Base-by-base conservation (phyloP, 1,140 invertebrate genomes). In the Onthophagus taurus region DNA sequence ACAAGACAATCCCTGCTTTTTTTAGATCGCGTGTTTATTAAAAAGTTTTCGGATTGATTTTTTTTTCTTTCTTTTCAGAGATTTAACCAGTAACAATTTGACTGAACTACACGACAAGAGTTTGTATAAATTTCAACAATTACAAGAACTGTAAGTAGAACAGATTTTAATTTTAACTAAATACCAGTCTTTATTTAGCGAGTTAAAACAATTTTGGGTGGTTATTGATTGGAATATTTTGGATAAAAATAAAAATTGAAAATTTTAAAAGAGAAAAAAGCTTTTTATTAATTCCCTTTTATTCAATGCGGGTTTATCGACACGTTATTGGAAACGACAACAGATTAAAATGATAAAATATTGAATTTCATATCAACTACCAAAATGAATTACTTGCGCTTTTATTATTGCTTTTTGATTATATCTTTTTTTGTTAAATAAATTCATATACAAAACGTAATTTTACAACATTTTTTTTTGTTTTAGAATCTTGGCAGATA, bases 81-180 rank as follows among this genome's bases (percentile, higher is more conserved):
- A 37, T 8, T 7, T 37, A 12, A 37, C 35, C 2, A 37, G 35
- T 16, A 37, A 37, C n/a, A 37, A 37, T 6, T 9, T 37, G 20
- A 37, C 35, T 14, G 35, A 37, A 13, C 14, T 37, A 37, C 18
- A 37, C 8, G 35, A 23, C 11, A 21, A 12, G 14, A 37, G 35
- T 23, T 19, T 37, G n/a, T 21, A 21, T 23, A 11, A 21, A 11
- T 37, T 37, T 37, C 35, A 13, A 21, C 17, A 37, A 37, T 13
- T 37, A 12, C 12, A 11, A n/a, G 35, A 37, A 11, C 35, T 37
- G 35, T 37, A 37, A 37, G 35, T 37, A 37, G 24, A 7, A 26
- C 24, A 26, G 24, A 26, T 26, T 26, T 26, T 26, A 26, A 26
- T n/a, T 7, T 7, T 7, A 26, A 26, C n/a, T n/a, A 26, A n/a